Percentiles rank a stretch among this genome's conserved stretches.
Conservation (phyloP, 2,888 invertebrate genomes). For the Trichopoda pennipes region DNA sequence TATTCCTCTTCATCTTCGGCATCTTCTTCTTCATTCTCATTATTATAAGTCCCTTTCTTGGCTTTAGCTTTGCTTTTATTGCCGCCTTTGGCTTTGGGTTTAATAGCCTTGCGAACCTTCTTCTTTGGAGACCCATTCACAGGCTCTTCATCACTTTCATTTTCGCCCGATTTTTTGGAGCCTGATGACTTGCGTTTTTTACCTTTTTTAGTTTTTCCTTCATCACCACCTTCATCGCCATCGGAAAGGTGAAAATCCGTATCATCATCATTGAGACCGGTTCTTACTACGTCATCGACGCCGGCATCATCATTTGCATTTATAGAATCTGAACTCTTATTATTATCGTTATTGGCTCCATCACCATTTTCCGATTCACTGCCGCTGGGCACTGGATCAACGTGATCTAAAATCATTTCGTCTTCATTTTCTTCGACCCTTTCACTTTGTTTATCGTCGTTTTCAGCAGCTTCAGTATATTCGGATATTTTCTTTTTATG, state of each 20-base stretch:
- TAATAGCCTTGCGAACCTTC: constrained; percentile 61
- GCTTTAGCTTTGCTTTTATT: constrained; percentile 76
- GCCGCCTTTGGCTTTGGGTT: constrained; percentile 69
- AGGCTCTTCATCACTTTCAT: constrained; percentile 66
- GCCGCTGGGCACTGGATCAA: constrained; percentile 68
- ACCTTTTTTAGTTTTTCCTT: constrained; percentile 67
- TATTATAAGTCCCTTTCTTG: constrained; percentile 75
- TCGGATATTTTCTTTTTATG: constrained; percentile 77
- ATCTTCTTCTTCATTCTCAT: constrained; percentile 60
- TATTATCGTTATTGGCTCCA: constrained; percentile 69
- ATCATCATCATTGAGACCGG: constrained; percentile 57
- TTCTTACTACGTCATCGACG: constrained; percentile 55
- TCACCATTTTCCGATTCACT: constrained; percentile 72
- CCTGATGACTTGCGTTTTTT: constrained; percentile 71
- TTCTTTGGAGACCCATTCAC: constrained; percentile 69
- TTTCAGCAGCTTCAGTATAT: constrained; percentile 73
- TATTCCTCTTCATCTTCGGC: constrained; percentile 76
- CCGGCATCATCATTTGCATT: constrained; percentile 71
- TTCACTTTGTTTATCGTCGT: constrained; percentile 70
- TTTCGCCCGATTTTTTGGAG: constrained; percentile 56
- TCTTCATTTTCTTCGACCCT: constrained; percentile 63
- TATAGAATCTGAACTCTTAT: constrained; percentile 71
- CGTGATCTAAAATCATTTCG: constrained; percentile 65
- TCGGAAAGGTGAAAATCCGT: constrained; percentile 65
- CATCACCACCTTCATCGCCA: constrained; percentile 61